Evolutionary conservation across 2,888 invertebrate genomes (phyloP), one percentile per base, ranked within the genome.

Genomic region (Drosophila pegasa): DNA sequence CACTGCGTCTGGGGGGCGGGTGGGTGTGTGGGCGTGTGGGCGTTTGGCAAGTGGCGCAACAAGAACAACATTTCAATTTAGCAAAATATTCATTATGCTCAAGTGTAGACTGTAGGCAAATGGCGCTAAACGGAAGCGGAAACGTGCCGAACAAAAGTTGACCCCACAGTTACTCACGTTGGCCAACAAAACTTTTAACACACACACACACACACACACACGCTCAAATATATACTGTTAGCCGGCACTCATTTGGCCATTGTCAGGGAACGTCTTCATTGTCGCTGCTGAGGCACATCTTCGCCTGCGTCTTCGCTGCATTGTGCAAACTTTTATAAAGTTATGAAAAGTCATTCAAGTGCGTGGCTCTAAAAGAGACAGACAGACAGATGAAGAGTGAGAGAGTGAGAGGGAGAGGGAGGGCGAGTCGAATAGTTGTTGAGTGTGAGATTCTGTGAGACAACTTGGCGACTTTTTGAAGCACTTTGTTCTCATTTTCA

Each of bases 341-440:
- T 82, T 84, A 84, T 84, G 83, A 84, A 84, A 84, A 84, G 83
- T 84, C 83, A 84, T 84, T 84, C 85, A 84, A 84, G 83, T 87
- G 80, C 83, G 73, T 75, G 75, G 73, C 77, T 64, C 54, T 55
- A 76, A 71, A 58, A 55, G 61, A 61, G 65, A 58, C 60, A 60
- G 45, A 35, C 33, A 29, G 55, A 25, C 8, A 33, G 6, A 31
- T 9, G n/a, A 25, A 31, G 27, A 29, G 16, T n/a, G 31, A 18
- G n/a, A 33, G 18, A 27, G 27, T 18, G 27, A 33, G 33, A 38
- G 25, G 55, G 14, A 33, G 8, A 22, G 38, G n/a, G 29, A 12
- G 43, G 10, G n/a, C 6, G 9, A 12, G 37, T n/a, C n/a, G n/a
- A 20, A 40, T 33, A 51, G 37, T 29, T 29, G 38, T n/a, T 20